These are phyloP conservation scores for Hetaerina americana DNA, from an alignment of 1,140 invertebrate genomes.

Conservation along the genomic window DNA sequence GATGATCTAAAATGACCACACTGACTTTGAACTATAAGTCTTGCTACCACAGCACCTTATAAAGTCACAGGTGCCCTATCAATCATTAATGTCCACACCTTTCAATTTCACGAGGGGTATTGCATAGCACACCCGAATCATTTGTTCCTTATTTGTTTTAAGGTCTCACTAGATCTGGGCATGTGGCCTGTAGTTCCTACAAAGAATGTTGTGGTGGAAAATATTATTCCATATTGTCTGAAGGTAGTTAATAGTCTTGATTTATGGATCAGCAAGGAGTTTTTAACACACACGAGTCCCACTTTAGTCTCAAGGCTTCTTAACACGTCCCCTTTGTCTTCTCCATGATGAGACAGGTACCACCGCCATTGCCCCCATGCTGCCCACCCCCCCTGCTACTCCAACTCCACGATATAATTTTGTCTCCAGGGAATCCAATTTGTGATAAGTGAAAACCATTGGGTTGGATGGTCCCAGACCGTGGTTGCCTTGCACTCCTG, in stretches of 20 bases:
- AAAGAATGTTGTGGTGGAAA: neutral
- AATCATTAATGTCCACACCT: neutral
- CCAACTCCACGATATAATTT: neutral
- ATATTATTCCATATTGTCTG: neutral
- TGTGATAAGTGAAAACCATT: neutral
- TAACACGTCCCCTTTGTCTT: neutral
- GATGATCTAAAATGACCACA: too few relatives aligned
- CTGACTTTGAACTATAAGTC: too few relatives aligned
- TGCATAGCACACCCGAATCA: neutral
- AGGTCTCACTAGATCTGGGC: neutral
- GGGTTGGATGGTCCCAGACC: neutral
- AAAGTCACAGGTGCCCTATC: neutral
- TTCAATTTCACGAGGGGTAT: neutral
- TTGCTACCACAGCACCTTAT: neutral
- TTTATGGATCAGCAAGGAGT: neutral
- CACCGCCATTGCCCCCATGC: neutral
- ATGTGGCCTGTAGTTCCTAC: neutral
- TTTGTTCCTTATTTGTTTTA: neutral
- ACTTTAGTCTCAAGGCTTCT: neutral
- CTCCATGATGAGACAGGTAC: neutral
- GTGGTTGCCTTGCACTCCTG: neutral
- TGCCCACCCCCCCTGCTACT: neutral
- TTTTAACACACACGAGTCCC: neutral
- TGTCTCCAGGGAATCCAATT: neutral
- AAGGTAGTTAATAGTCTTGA: neutral